These are phyloP conservation scores for Drosophila acutilabella DNA, from an alignment of 2,888 invertebrate genomes.

Conservation along the genomic window DNA sequence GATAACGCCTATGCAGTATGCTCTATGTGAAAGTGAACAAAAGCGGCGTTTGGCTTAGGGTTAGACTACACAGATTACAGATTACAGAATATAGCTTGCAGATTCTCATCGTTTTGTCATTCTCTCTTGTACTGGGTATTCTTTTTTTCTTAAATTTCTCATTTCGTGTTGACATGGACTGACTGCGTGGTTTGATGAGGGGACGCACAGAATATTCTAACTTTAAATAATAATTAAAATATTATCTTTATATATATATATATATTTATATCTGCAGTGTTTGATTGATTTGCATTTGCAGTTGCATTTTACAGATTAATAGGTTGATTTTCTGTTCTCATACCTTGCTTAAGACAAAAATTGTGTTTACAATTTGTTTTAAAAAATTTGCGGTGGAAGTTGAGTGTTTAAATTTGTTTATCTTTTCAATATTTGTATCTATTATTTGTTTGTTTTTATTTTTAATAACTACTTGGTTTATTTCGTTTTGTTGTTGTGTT, in stretches of 20 bases:
- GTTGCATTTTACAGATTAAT: conserved; percentile 69
- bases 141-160: conserved; percentile 4
- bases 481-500: conserved; percentile 47
- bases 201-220: conserved; percentile 38
- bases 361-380: conserved; percentile 65
- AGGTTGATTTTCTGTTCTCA: conserved; percentile 55
- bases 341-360: conserved; percentile 78
- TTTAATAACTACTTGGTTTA: conserved; percentile 72
- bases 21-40: conserved; percentile 79
- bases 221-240: conserved; percentile 57
- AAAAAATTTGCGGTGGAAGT: conserved; percentile 80
- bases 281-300: conserved; percentile 75
- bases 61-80: conserved; percentile 71
- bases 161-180: conserved; percentile 14
- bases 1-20: conserved; percentile 66
- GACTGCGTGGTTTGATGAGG: conserved; percentile 10
- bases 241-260: conserved; percentile 50
- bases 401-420: conserved; percentile 70
- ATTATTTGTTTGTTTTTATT: conserved; percentile 54
- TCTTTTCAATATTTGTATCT: conserved; percentile 58
- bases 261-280: conserved; percentile 68
- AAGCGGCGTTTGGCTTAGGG: conserved; percentile 76
- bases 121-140: conserved; percentile 60
- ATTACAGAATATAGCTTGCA: conserved; percentile 43
- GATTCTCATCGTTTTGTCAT: conserved; percentile 30